A percentile compares a stretch with the other conserved stretches of the same genome.
phyloP scores from a whole-genome alignment of 1,140 invertebrate genomes.

The Zaprionus lachaisei region DNA sequence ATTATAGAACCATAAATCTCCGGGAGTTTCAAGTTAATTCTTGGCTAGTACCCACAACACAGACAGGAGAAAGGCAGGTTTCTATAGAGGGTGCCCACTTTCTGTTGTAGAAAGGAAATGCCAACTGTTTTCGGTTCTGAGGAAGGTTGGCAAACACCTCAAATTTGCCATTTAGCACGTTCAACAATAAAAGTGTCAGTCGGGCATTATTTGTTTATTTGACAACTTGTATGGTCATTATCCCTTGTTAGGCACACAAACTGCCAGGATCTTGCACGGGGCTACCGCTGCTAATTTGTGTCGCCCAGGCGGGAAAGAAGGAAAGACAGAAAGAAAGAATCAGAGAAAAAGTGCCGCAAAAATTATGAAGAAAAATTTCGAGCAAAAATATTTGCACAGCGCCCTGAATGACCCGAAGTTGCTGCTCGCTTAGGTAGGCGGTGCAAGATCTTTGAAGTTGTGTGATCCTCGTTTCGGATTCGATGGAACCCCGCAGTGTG shows the following conservation, averaged over 20 bases:
- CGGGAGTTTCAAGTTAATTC: neutral
- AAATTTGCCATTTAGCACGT: conserved; percentile 57
- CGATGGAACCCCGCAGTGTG: conserved; percentile 57
- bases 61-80: neutral
- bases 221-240: conserved; percentile 65
- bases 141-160: conserved; percentile 53
- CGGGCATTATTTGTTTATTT: conserved; percentile 48
- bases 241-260: conserved; percentile 62
- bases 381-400: conserved; percentile 66
- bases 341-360: conserved; percentile 69
- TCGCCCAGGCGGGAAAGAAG: conserved; percentile 5
- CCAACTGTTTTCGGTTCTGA: conserved; percentile 53
- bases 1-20: neutral
- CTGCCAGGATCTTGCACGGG: conserved; percentile 2
- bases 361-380: conserved; percentile 77
- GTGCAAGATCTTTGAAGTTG: conserved; percentile 61
- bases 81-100: neutral
- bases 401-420: conserved; percentile 17
- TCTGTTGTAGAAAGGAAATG: conserved; percentile 28
- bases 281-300: conserved; percentile 49
- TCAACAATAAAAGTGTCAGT: conserved; percentile 43
- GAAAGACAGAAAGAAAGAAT: neutral
- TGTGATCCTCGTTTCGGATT: conserved; percentile 39
- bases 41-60: neutral
- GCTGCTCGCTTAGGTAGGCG: conserved; percentile 31